phyloP scores from a whole-genome alignment of 2,888 invertebrate genomes.

The Furcula furcula region DNA sequence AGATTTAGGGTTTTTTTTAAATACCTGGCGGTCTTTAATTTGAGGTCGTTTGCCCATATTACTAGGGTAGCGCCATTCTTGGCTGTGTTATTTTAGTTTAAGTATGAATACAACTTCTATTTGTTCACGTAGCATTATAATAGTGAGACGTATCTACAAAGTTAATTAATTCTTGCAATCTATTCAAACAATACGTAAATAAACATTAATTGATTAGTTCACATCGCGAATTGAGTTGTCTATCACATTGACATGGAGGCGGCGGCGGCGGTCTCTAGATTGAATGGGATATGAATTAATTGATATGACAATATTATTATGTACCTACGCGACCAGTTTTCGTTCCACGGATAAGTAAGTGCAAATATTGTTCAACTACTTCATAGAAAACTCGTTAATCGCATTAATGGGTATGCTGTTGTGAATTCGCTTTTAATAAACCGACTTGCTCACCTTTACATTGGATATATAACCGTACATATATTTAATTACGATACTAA shows the following conservation, averaged over 20 bases:
- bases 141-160: too few species aligned
- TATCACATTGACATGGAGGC: background rate
- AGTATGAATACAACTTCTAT: too few species aligned
- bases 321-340: background rate
- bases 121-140: too few species aligned
- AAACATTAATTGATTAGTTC: background rate
- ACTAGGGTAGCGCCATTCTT: too few species aligned
- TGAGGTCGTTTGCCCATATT: too few species aligned
- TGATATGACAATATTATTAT: constrained; percentile 7
- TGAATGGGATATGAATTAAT: constrained; percentile 9
- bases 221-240: constrained; percentile 1
- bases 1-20: too few species aligned
- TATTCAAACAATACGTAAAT: background rate
- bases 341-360: background rate
- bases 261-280: background rate
- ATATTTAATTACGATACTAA: constrained; percentile 2
- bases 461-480: background rate
- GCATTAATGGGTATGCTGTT: background rate
- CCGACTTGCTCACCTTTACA: constrained; percentile 1
- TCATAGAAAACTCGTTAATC: background rate
- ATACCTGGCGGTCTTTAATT: too few species aligned
- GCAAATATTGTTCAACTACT: background rate
- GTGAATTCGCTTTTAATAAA: background rate
- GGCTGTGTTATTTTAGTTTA: too few species aligned
- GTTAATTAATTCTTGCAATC: background rate